A percentile compares a stretch with the other conserved stretches of the same genome.
phyloP scores from a whole-genome alignment of 1,140 invertebrate genomes.

The Brachionus koreanus region DNA sequence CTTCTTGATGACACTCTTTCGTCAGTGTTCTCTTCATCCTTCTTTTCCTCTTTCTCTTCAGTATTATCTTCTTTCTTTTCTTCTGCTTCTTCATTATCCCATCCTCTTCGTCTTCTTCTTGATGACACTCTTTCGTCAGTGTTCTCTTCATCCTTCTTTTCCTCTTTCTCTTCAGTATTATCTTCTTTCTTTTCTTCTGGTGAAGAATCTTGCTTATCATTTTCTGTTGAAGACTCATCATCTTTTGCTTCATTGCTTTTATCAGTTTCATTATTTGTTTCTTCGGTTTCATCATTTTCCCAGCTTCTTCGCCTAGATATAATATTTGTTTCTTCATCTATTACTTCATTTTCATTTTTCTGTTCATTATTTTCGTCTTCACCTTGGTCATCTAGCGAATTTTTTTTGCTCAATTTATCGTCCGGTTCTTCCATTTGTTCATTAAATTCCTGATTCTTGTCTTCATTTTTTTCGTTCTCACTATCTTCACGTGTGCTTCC shows the following conservation, averaged over 20 bases:
- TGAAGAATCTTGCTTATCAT: slow-evolving; percentile 13
- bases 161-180: background rate
- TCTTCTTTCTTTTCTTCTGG: background rate
- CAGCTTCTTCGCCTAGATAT: too few relatives aligned
- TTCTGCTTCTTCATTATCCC: background rate
- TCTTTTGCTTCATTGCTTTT: background rate
- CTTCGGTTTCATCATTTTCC: background rate
- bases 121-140: background rate
- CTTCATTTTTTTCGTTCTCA: background rate
- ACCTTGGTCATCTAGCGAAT: background rate
- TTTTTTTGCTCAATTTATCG: background rate
- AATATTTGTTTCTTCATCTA: background rate
- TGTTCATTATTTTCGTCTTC: slow-evolving; percentile 32
- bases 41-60: background rate
- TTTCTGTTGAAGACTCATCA: too few relatives aligned
- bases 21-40: background rate
- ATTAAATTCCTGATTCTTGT: background rate
- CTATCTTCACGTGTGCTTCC: background rate
- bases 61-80: background rate
- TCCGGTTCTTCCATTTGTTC: background rate
- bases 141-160: background rate
- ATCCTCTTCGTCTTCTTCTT: background rate
- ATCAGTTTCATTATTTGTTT: background rate
- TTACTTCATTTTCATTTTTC: background rate
- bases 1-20: background rate